Evolutionary conservation across 2,888 invertebrate species (phyloP), one percentile per base, ranked within the genome.

Genomic region (Yponomeuta cagnagella): DNA sequence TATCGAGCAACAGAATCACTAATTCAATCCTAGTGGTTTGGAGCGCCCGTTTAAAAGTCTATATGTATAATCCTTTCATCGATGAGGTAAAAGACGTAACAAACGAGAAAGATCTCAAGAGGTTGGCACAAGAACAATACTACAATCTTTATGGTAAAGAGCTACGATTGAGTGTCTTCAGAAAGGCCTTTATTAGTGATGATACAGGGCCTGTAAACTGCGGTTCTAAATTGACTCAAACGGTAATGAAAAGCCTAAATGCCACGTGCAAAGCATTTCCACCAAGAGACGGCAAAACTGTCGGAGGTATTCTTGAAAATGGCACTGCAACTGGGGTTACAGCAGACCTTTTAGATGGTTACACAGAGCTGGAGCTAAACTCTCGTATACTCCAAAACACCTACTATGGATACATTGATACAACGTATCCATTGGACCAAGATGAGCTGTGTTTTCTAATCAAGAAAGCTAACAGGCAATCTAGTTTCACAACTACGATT

Each of bases 371-470:
- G 30, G 93, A 93, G 72, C 77, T 94, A 9, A 93, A 87, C 73
- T 90, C 93, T 0, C 82, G 94, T 71, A 93, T 94, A 67, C 80
- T 94, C 5, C 89, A 93, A 71, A 87, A 88, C 69, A 84, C 88
- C 0, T 94, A 92, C 74, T 85, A 88, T 23, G 89, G 89, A 1
- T 87, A 86, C 70, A 90, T 93, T 23, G 94, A 94, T 72, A 86
- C 87, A 2, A 93, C 94, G 0, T 88, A 92, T 70, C 93, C 93
- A 2, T 82, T 93, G 8, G 82, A 78, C 10, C 92, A 94, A 73
- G 94, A 94, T 73, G 92, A 92, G 75, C 75, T 94, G 10, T 94
- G 94, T 77, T 93, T 94, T 70, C 74, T 94, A 43, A 85, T 93
- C 8, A 92, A 93, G 71, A 93, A 93, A 74, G 86, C 93, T 0